Base-by-base conservation (phyloP, 2,113 vertebrate genomes). In the Steatornis caripensis region DNA sequence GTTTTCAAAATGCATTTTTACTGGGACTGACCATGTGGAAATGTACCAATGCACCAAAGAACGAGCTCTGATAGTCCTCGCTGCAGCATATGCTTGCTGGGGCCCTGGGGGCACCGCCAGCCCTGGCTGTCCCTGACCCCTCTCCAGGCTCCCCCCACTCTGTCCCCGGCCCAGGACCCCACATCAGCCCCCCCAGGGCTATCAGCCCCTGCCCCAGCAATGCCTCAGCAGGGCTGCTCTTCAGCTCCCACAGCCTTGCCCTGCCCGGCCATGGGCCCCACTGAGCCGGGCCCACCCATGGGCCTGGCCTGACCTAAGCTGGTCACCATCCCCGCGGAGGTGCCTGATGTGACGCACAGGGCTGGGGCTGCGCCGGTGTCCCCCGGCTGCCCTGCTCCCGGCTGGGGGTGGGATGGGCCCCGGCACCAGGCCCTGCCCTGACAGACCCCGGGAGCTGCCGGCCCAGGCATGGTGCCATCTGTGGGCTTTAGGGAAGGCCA, bases 401-500 rank as follows among this genome's bases (percentile, higher is more conserved):
- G 18, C 22, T 29, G 57, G 65, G 46, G 23, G 26, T 27, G 39
- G 71, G 70, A 46, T 0, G 11, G 21, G 34, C 41, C 49, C 41
- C 11, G 20, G 20, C 1, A 6, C 21, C 57, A 19, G 65, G 34
- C 1, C 11, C 45, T 61, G 68, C 36, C 53, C 76, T 7, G 53
- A 30, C 3, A 9, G 68, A 57, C 8, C 36, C 45, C n/a, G 1
- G 62, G 30, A 53, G 43, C 5, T 5, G 75, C 78, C 23, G 48
- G 51, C 37, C 19, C 57, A 34, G 61, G 61, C 1, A 0, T 26
- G 78, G 46, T 30, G 70, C 79, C 23, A 2, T 27, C 85, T 58
- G 82, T 0, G 30, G 60, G 34, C 92, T 62, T 51, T 80, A 96
- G 84, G 83, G 80, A 94, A 87, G 93, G 57, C 90, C 95, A 96